A percentile compares a stretch with the other conserved stretches of the same genome.
Evolutionary conservation across 2,113 vertebrate genomes (phyloP).

Genomic region (Albula goreensis): DNA sequence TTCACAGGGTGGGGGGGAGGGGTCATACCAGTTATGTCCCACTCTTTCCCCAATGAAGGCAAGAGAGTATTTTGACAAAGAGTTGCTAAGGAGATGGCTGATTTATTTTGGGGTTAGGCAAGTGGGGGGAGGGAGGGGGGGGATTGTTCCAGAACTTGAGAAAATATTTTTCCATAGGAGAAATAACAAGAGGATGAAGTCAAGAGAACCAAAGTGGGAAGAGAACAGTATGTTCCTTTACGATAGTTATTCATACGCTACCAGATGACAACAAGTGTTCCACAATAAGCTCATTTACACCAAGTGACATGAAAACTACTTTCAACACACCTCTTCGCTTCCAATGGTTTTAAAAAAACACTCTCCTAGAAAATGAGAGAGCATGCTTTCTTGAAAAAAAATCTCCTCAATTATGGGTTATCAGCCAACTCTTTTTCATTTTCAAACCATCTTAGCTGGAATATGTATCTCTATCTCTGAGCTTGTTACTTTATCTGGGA

Average conservation of each 20-base stretch:
- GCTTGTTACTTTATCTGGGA: not conserved
- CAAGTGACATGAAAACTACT: not conserved
- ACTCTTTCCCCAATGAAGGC: not conserved
- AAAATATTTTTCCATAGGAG: not conserved
- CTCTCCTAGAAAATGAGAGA: not conserved
- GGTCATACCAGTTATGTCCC: not conserved
- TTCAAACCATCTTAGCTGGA: not conserved
- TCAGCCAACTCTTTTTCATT: not conserved
- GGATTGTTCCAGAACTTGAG: not conserved
- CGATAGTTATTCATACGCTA: not conserved
- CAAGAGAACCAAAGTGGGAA: not conserved
- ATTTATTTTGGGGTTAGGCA: not conserved
- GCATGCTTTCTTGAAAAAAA: not conserved
- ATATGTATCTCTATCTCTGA: not conserved
- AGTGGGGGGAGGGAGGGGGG: not conserved
- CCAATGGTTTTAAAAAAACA: not conserved
- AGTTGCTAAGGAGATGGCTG: not conserved
- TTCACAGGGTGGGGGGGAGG: not conserved
- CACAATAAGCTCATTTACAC: not conserved
- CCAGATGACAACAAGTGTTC: not conserved
- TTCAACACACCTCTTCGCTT: not conserved
- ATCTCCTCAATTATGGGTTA: not conserved
- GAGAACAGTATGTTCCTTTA: not conserved
- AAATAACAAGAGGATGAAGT: constrained; percentile 6
- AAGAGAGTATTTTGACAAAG: not conserved